Percentiles rank a stretch among this genome's conserved stretches.
phyloP scores from a whole-genome alignment of 2,888 invertebrate genomes.

The Acanthosoma haemorrhoidale region DNA sequence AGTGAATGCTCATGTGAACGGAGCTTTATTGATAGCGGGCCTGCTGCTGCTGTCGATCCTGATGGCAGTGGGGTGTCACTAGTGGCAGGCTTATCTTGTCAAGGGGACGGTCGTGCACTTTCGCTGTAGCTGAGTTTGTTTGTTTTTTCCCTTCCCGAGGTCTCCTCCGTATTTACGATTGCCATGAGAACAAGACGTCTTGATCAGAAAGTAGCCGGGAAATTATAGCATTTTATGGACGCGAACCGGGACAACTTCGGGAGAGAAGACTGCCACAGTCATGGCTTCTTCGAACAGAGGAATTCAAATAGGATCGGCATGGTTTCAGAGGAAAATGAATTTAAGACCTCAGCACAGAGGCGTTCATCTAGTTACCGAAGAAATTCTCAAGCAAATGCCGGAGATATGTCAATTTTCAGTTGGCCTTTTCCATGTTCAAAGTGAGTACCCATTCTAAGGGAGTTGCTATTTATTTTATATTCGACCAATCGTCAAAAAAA shows the following conservation, averaged over 20 bases:
- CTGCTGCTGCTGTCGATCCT: constrained; percentile 35
- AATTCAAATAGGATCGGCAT: constrained; percentile 92
- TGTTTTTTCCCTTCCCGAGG: neutral
- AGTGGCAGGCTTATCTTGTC: neutral
- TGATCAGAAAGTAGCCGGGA: neutral
- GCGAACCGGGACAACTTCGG: constrained; percentile 33
- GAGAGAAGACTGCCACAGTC: constrained; percentile 37
- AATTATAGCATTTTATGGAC: constrained; percentile 42
- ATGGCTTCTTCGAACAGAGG: constrained; percentile 83
- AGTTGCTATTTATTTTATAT: too few species aligned
- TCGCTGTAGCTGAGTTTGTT: neutral
- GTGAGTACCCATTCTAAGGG: too few species aligned
- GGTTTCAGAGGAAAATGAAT: constrained; percentile 97
- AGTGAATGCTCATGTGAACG: too few species aligned
- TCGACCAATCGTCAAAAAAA: too few species aligned
- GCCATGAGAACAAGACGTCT: constrained; percentile 1
- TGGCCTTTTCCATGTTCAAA: constrained; percentile 94
- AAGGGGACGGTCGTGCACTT: neutral
- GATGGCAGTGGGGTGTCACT: constrained; percentile 29
- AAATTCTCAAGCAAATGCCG: constrained; percentile 89
- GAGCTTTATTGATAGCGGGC: neutral
- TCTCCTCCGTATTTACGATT: neutral
- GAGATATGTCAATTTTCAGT: constrained; percentile 91
- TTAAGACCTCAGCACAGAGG: constrained; percentile 93
- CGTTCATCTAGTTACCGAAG: constrained; percentile 94